Evolutionary conservation across 2,797 vertebrate genomes (phyloP).

Genomic region (Sphenodon punctatus): DNA sequence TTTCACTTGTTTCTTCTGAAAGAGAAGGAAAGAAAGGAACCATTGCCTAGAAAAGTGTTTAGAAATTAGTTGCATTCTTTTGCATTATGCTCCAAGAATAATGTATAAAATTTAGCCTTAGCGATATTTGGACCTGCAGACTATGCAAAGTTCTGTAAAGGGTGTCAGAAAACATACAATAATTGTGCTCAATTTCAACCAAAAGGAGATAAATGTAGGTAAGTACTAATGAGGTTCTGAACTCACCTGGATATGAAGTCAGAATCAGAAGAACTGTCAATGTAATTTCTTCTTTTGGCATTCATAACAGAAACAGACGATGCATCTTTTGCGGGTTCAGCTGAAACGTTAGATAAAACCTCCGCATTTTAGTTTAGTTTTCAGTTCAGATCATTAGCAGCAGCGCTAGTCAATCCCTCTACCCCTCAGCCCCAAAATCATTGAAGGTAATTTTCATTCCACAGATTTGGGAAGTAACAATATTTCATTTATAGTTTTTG

Average conservation of each 20-base stretch:
- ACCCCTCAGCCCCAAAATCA: too few relatives aligned
- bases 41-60: not conserved
- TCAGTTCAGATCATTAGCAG: not conserved
- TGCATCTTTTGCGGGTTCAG: conserved; percentile 80
- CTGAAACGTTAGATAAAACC: conserved; percentile 42
- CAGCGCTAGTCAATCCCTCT: conserved; percentile 3
- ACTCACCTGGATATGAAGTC: conserved; percentile 84
- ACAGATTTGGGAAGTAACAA: not conserved
- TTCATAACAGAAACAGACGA: conserved; percentile 83
- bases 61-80: not conserved
- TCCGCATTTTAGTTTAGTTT: not conserved
- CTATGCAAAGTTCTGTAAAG: not conserved
- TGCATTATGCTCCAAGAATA: not conserved
- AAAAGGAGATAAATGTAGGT: not conserved
- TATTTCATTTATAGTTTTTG: not conserved
- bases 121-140: not conserved
- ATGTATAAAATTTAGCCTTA: not conserved
- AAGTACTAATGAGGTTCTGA: not conserved
- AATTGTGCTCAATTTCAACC: not conserved
- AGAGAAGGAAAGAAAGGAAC: not conserved
- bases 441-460: not conserved
- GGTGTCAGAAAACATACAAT: not conserved
- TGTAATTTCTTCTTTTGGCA: conserved; percentile 84
- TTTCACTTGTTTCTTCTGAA: not conserved
- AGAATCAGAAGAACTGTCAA: conserved; percentile 82